Percentiles rank a stretch among this genome's conserved stretches.
Conservation (phyloP, 30 jellyfish, hydroid and myxozoan genomes). For the Pelagia noctiluca region DNA sequence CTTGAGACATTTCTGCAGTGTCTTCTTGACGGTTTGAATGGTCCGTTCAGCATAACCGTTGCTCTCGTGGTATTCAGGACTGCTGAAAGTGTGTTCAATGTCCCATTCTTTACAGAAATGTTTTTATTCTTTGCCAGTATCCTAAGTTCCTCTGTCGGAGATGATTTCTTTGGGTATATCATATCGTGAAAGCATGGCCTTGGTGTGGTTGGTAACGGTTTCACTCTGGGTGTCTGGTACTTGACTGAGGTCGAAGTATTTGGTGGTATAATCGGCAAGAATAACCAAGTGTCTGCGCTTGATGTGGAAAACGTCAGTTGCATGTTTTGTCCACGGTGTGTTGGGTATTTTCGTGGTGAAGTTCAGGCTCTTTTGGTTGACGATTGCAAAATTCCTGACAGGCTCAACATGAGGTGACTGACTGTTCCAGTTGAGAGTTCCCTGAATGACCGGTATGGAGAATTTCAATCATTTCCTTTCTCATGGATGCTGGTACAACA, state of each 20-base stretch:
- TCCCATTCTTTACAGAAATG: background rate
- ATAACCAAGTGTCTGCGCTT: background rate
- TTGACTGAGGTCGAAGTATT: background rate
- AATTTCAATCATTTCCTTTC: background rate
- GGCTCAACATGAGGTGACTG: background rate
- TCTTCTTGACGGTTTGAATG: slow-evolving; percentile 10
- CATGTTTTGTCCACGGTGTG: background rate
- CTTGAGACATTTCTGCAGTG: background rate
- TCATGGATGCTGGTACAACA: background rate
- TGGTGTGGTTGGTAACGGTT: background rate
- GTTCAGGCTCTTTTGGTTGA: background rate
- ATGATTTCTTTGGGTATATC: background rate
- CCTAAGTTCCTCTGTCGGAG: background rate
- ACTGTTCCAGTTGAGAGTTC: background rate
- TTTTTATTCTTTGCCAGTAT: background rate
- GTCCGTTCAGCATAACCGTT: background rate
- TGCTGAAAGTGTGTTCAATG: background rate
- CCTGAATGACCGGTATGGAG: slow-evolving; percentile 4
- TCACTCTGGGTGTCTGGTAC: background rate
- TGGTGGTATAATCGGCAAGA: background rate
- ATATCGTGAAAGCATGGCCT: background rate
- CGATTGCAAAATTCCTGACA: slow-evolving; percentile 13
- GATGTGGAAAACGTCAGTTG: background rate
- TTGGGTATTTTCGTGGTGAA: background rate
- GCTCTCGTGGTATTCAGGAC: background rate